Evolutionary conservation across 2,888 invertebrate genomes (phyloP).

Genomic region (Argyra leucocephala): DNA sequence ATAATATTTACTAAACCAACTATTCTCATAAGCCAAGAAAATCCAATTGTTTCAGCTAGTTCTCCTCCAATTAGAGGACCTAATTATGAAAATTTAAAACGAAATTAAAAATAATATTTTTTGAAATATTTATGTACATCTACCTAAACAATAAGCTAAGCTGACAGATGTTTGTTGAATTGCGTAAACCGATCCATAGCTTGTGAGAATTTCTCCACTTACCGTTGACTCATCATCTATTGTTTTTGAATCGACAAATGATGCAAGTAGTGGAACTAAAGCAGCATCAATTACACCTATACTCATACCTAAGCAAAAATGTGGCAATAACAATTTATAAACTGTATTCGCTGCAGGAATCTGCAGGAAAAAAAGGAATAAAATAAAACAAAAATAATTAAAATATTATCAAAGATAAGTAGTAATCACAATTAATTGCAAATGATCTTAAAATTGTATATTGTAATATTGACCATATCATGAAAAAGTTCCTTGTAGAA

Average conservation of each 20-base stretch:
- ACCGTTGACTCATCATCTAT: constrained; percentile 32
- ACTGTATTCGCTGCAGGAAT: constrained; percentile 56
- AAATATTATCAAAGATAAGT: too few relatives aligned
- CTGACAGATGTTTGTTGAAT: constrained; percentile 74
- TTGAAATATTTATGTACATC: constrained; percentile 20
- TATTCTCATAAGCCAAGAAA: constrained; percentile 63
- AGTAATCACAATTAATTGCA: too few relatives aligned
- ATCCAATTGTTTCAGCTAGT: constrained; percentile 58
- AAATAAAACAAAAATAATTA: too few relatives aligned
- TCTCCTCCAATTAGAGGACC: constrained; percentile 69
- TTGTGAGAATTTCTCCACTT: constrained; percentile 39
- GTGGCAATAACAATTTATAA: constrained; percentile 59
- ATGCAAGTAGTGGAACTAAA: constrained; percentile 66
- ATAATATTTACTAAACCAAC: constrained; percentile 60
- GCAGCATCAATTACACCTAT: constrained; percentile 74
- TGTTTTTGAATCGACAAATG: constrained; percentile 53
- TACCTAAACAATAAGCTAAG: constrained; percentile 68
- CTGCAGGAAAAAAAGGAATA: constrained; percentile 35
- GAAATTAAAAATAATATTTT: too few relatives aligned
- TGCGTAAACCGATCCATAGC: constrained; percentile 72
- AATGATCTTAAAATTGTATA: too few relatives aligned
- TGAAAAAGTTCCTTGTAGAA: too few relatives aligned
- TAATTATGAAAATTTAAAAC: constrained; percentile 11
- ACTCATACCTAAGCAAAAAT: constrained; percentile 67
- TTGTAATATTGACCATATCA: too few relatives aligned